Conservation (phyloP, 2,797 vertebrate genomes). For the Sus cebifrons region DNA sequence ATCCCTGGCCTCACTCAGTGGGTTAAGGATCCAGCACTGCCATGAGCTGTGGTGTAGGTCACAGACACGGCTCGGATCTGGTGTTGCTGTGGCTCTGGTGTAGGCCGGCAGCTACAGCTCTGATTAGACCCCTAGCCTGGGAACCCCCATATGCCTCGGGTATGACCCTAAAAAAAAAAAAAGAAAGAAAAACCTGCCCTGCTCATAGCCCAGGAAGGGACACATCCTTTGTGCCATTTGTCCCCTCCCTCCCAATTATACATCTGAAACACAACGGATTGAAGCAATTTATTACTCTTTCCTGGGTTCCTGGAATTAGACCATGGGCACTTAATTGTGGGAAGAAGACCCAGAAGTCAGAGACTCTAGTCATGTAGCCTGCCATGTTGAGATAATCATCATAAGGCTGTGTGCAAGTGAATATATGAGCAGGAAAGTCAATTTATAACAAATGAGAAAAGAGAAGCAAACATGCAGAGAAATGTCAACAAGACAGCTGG, state of each 20-base stretch:
- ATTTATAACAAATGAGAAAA: constrained; percentile 37
- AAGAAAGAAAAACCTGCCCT: neutral
- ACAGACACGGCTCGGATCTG: too few species aligned
- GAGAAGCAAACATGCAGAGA: constrained; percentile 46
- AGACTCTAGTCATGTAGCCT: neutral
- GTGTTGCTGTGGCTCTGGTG: too few species aligned
- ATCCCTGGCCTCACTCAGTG: too few species aligned
- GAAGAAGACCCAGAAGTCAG: neutral
- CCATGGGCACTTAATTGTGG: neutral
- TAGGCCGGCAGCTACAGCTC: too few species aligned
- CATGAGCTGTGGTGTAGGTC: too few species aligned
- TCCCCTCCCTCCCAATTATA: neutral
- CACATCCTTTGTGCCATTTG: neutral
- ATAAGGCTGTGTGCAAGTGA: neutral
- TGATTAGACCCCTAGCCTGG: too few species aligned
- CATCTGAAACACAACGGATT: neutral
- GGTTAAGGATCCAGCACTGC: too few species aligned
- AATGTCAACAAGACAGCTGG: constrained; percentile 58
- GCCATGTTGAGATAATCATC: neutral
- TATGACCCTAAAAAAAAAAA: too few species aligned
- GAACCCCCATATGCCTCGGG: too few species aligned
- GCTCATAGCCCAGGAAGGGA: neutral
- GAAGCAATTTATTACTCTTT: constrained; percentile 14
- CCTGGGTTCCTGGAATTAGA: constrained; percentile 52
- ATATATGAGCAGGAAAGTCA: constrained; percentile 16